These are phyloP conservation scores for Aphyosemion australe DNA, from an alignment of 2,113 vertebrate genomes.

Conservation along the genomic window DNA sequence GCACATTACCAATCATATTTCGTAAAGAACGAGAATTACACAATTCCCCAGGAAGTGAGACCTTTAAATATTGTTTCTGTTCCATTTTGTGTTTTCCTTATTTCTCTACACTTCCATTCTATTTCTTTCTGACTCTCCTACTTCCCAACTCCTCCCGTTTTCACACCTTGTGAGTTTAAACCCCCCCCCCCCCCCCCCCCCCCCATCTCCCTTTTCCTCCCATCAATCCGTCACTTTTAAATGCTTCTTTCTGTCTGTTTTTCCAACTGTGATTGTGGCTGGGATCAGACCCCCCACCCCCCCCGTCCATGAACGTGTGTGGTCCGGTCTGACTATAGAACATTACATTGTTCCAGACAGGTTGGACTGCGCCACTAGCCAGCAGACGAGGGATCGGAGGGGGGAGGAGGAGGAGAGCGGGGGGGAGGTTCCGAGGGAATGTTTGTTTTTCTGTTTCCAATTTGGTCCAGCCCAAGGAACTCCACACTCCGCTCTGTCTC, in stretches of 20 bases:
- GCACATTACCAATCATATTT: no score
- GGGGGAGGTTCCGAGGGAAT: conserved; percentile 68
- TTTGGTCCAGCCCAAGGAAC: conserved; percentile 77
- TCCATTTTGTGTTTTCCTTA: conserved; percentile 34
- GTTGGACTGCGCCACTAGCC: conserved; percentile 70
- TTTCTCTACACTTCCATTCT: conserved; percentile 14
- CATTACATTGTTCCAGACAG: conserved; percentile 79
- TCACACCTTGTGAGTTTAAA: conserved; percentile 17
- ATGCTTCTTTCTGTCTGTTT: conserved; percentile 56
- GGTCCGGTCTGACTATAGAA: conserved; percentile 76
- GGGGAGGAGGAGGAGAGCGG: conserved; percentile 21
- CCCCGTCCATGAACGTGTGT: conserved; percentile 58
- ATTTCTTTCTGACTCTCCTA: neutral
- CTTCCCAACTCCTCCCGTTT: conserved; percentile 1
- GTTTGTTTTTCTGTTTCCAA: conserved; percentile 82
- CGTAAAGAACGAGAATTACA: no score
- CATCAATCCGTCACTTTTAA: conserved; percentile 61
- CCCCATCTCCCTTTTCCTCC: conserved; percentile 27
- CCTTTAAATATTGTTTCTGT: conserved; percentile 28
- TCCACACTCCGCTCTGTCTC: conserved; percentile 77
- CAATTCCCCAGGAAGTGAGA: no score
- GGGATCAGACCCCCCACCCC: conserved; percentile 31
- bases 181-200: neutral
- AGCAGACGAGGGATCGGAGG: conserved; percentile 46
- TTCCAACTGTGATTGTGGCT: conserved; percentile 63